Conservation (phyloP, 2,113 vertebrate genomes). For the Scalopus aquaticus region DNA sequence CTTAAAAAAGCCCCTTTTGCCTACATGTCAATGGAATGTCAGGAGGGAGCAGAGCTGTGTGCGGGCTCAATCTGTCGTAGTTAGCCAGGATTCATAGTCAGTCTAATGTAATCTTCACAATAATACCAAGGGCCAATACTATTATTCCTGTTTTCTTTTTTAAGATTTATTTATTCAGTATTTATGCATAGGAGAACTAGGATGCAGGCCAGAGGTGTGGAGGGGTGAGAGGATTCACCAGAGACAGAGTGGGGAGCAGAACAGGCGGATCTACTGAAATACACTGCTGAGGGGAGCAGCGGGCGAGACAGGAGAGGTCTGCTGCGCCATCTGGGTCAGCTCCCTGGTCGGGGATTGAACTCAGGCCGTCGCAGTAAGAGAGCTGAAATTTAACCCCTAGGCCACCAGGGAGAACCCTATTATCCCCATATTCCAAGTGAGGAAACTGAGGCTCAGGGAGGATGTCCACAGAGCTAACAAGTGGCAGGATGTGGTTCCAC, state of each 20-base stretch:
- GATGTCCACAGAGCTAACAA: neutral
- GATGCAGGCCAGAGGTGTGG: too few species aligned
- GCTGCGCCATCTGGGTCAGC: too few species aligned
- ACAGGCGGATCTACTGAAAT: too few species aligned
- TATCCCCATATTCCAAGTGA: neutral
- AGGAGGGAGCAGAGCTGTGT: neutral
- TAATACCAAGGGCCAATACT: neutral
- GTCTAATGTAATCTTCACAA: conserved; percentile 40
- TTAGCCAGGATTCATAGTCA: conserved; percentile 16
- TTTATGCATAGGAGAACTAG: too few species aligned
- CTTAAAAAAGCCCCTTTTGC: neutral
- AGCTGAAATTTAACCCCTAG: too few species aligned
- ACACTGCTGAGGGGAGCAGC: too few species aligned
- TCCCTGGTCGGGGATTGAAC: too few species aligned
- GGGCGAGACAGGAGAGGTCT: too few species aligned
- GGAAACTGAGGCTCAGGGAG: neutral
- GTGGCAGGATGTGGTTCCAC: neutral
- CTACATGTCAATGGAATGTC: neutral
- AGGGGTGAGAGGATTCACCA: too few species aligned
- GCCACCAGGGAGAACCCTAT: neutral
- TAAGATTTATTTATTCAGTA: too few species aligned
- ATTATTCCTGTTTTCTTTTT: neutral
- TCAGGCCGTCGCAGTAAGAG: too few species aligned
- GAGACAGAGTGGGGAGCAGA: too few species aligned
- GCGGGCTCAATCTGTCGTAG: neutral